Evolutionary conservation across 2,797 vertebrate species (phyloP), one percentile per base, ranked within the genome.

Genomic region (Sebastes itinus): DNA sequence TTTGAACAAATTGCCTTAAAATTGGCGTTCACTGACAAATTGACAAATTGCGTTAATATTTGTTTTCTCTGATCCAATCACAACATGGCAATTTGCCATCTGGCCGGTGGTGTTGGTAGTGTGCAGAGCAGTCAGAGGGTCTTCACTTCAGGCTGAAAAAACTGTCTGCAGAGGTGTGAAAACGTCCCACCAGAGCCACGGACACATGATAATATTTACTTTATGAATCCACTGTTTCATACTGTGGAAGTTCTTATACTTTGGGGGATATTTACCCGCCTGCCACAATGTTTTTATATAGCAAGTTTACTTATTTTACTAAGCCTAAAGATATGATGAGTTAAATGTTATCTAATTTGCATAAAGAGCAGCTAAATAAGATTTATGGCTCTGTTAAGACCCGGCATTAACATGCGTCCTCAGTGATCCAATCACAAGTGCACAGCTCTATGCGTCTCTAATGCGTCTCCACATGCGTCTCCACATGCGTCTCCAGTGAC

Each of bases 81-180:
- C 54, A 64, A 46, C 64, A 60, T 23, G 63, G 66, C 67, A 67
- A 76, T 89, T 76, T 82, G 61, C 74, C 86, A 87, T 79, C 75
- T 84, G 87, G 74, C 32, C 20, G 7, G 54, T 30, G 38, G 49
- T 54, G 77, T n/a, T 55, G 18, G 46, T 38, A 38, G 35, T 14
- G 35, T 38, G 13, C 35, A 38, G 33, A 46, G 32, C 22, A 35
- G 32, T 62, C 18, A 14, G 32, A 56, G 6, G 20, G 13, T 68
- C n/a, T 58, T 42, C 33, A 35, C 35, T 14, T 38, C 35, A 38
- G 18, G 23, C 25, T 0, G 5, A 4, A 27, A 18, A 49, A 72
- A 35, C 72, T 4, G 22, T 85, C 49, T 68, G 16, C 70, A 58
- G 42, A 63, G 16, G 4, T 68, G 10, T 68, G 72, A 55, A 79